Percentiles rank a stretch among this genome's conserved stretches.
Evolutionary conservation across 2,797 vertebrate species (phyloP).

Genomic region (Falco berigora): DNA sequence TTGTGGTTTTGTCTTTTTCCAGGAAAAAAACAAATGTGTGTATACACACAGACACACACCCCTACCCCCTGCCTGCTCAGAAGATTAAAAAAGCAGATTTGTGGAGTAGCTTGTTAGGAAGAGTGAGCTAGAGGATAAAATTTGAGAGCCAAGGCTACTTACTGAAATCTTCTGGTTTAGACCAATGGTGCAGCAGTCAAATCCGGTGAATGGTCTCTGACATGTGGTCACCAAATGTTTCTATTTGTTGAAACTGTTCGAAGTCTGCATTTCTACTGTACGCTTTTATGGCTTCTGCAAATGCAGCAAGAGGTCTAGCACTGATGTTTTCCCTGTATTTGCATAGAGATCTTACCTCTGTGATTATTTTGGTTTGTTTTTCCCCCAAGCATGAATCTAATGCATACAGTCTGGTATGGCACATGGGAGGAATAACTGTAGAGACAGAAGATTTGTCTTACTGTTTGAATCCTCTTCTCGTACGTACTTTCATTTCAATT

Average conservation of each 20-base stretch:
- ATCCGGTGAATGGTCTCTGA: background rate
- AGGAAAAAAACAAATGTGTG: background rate
- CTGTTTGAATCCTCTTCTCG: background rate
- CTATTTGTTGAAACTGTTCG: background rate
- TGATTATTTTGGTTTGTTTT: background rate
- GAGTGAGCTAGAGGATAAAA: background rate
- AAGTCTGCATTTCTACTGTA: slow-evolving; percentile 18
- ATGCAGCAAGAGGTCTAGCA: background rate
- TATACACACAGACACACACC: too few relatives aligned
- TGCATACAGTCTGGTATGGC: background rate
- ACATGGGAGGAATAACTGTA: background rate
- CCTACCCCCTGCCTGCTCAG: background rate
- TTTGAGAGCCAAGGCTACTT: background rate
- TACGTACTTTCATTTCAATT: background rate
- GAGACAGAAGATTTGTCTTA: background rate
- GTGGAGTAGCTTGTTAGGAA: background rate
- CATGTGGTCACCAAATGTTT: slow-evolving; percentile 63
- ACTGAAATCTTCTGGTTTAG: background rate
- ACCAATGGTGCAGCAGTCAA: background rate
- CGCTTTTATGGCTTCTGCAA: slow-evolving; percentile 54
- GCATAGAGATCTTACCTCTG: background rate
- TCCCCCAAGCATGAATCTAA: background rate
- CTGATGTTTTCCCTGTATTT: slow-evolving; percentile 5
- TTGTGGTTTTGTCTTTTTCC: background rate
- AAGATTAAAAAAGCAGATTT: background rate